Conservation (phyloP, 1,140 invertebrate genomes). For the Orius insidiosus region DNA sequence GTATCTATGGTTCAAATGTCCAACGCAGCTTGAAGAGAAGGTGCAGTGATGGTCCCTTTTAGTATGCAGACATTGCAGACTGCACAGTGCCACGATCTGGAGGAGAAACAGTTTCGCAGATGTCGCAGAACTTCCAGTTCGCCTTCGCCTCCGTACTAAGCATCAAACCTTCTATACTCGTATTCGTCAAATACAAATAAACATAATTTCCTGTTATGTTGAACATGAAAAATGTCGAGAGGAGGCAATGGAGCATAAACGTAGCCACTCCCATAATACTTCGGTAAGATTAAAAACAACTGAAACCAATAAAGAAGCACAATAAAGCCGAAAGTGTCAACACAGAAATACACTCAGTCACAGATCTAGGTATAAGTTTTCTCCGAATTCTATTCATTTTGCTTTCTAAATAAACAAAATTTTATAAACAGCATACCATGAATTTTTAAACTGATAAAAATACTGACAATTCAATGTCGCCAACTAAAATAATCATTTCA, state of each 20-base stretch:
- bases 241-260: slow-evolving; percentile 38
- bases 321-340: too few species aligned
- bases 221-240: slow-evolving; percentile 48
- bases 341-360: too few species aligned
- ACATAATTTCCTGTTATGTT: slow-evolving; percentile 61
- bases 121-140: slow-evolving; percentile 59
- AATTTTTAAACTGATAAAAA: too few species aligned
- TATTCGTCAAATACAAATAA: slow-evolving; percentile 52
- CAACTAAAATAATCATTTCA: too few species aligned
- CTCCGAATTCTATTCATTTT: too few species aligned
- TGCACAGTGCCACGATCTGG: slow-evolving; percentile 81
- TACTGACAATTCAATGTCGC: too few species aligned
- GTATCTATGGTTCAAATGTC: slow-evolving; percentile 75
- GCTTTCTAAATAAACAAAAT: too few species aligned
- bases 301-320: slow-evolving; percentile 40
- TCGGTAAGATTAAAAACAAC: slow-evolving; percentile 44
- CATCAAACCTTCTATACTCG: slow-evolving; percentile 39
- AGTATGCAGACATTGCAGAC: slow-evolving; percentile 66
- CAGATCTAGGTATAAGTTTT: too few species aligned
- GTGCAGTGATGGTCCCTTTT: slow-evolving; percentile 91
- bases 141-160: slow-evolving; percentile 26
- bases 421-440: too few species aligned
- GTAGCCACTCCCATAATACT: slow-evolving; percentile 28
- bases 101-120: slow-evolving; percentile 63
- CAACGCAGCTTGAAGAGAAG: slow-evolving; percentile 77